phyloP scores from a whole-genome alignment of 2,888 invertebrate species.

The Pseudolycoriella hygida region DNA sequence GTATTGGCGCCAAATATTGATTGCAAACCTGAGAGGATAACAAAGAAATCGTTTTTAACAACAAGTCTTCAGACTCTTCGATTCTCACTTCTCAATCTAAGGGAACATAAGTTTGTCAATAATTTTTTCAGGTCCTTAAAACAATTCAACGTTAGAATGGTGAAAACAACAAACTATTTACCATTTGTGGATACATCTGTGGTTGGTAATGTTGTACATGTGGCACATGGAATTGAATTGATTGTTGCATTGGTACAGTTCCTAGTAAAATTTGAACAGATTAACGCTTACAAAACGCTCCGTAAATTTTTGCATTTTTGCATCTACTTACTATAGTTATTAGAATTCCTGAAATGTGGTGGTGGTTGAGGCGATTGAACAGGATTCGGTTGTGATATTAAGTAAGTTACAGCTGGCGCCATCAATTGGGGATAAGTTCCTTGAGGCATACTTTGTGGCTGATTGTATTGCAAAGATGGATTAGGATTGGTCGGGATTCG shows the following conservation, averaged over 20 bases:
- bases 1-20: slow-evolving; percentile 34
- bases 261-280: slow-evolving; percentile 46
- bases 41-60: no score
- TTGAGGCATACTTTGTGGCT: slow-evolving; percentile 15
- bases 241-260: slow-evolving; percentile 57
- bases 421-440: slow-evolving; percentile 17
- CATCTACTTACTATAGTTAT: slow-evolving; percentile 6
- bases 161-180: no score
- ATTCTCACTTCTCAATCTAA: no score
- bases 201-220: slow-evolving; percentile 33
- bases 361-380: slow-evolving; percentile 25
- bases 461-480: slow-evolving; percentile 61
- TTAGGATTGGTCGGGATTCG: slow-evolving; percentile 45
- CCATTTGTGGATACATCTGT: slow-evolving; percentile 32
- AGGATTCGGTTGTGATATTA: slow-evolving; percentile 23
- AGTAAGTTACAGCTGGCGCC: slow-evolving; percentile 24
- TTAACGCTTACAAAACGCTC: no score
- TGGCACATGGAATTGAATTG: slow-evolving; percentile 41
- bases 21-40: background rate
- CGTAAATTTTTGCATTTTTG: slow-evolving; percentile 11
- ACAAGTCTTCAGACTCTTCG: no score
- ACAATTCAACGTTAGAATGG: no score
- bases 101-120: no score
- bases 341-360: slow-evolving; percentile 28
- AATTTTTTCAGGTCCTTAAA: no score